Evolutionary conservation across 1,140 invertebrate genomes (phyloP).

Genomic region (Schlechtendalia chinensis): DNA sequence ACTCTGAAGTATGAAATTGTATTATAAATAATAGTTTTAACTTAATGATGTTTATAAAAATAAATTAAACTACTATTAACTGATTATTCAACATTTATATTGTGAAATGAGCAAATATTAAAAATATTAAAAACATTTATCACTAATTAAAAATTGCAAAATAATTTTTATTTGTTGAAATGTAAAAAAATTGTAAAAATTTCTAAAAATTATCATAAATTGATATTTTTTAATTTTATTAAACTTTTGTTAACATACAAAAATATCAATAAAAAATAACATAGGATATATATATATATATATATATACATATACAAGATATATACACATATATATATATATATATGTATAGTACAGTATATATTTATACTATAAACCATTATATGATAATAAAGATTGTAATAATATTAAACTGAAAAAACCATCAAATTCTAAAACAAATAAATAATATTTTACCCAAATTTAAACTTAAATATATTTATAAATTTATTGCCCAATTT

Average conservation of each 20-base stretch:
- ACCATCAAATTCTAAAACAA: slow-evolving; percentile 7
- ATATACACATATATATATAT: background rate
- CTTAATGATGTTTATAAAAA: slow-evolving; percentile 1
- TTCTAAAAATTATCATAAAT: background rate
- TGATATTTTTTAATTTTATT: slow-evolving; percentile 1
- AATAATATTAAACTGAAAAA: slow-evolving; percentile 19
- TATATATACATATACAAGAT: slow-evolving; percentile 2
- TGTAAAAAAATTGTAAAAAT: background rate
- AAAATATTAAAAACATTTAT: background rate
- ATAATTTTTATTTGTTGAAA: background rate
- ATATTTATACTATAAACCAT: slow-evolving; percentile 3
- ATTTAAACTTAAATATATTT: slow-evolving; percentile 37
- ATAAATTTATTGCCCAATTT: slow-evolving; percentile 39
- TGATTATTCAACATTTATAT: slow-evolving; percentile 2
- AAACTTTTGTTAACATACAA: slow-evolving; percentile 21
- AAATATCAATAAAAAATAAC: slow-evolving; percentile 14
- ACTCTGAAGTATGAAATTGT: background rate
- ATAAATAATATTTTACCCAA: slow-evolving; percentile 30
- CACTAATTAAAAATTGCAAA: background rate
- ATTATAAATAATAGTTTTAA: slow-evolving; percentile 16
- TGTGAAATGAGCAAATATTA: background rate
- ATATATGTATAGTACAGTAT: no score
- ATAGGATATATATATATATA: background rate
- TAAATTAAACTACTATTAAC: background rate
- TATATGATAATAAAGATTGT: background rate